Evolutionary conservation across 2,888 invertebrate species (phyloP), one percentile per base, ranked within the genome.

Genomic region (Thecophora atra): DNA sequence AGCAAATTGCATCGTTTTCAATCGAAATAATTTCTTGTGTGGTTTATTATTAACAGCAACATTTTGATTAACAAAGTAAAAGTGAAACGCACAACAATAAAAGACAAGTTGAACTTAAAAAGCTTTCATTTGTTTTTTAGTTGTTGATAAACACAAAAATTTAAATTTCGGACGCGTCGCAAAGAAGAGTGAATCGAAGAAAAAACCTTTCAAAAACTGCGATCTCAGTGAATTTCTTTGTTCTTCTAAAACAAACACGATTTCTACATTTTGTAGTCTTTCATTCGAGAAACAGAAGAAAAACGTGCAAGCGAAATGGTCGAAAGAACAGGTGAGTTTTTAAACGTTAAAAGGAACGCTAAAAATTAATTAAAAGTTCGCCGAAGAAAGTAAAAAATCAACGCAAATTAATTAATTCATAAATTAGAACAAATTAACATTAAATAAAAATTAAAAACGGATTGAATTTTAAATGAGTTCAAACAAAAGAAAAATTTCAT

Each of bases 291-390:
- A 52, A 6, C 19, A 67, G 7, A 56, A 28, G 13, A 37, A n/a
- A 30, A 67, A 58, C n/a, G 51, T 52, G 3, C 19, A 1, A 3
- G 30, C 8, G 62, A 54, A 52, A 74, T 74, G 74, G 74, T 74
- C 13, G 72, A 74, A 42, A 74, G 69, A 70, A 72, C 70, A 30
- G 72, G 74, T 74, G 42, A 74, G 74, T 0, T 8, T 26, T 37
- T 37, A 37, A 37, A 37, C 37, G 11, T 37, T 11, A n/a, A 47
- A 47, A 47, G 13, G 6, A 8, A 3, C 37, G n/a, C 11, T 37
- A 37, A 37, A 37, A 6, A 37, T 37, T 37, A 37, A 37, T 8
- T 8, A 37, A 11, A 37, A 37, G 6, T 37, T 11, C 4, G 30
- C 30, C 4, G 4, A 6, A 30, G 30, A 30, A 30, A 6, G 30